phyloP scores from a whole-genome alignment of 2,888 invertebrate genomes.

The Aphodius granarius region DNA sequence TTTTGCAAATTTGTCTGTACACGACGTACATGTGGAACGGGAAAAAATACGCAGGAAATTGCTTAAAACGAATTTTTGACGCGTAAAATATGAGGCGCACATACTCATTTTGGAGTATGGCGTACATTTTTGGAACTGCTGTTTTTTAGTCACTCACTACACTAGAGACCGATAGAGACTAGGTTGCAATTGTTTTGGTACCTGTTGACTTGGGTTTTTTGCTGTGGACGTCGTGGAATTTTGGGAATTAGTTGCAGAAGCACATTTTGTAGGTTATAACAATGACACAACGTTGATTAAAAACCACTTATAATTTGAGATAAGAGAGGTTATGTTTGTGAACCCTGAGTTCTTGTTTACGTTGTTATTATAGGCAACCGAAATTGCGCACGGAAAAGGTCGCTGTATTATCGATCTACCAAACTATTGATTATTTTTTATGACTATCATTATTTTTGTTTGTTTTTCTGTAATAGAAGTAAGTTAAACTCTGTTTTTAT shows the following conservation, averaged over 20 bases:
- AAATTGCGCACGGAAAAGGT: background rate
- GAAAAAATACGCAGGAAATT: constrained; percentile 43
- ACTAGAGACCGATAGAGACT: too few relatives aligned
- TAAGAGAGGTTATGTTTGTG: constrained; percentile 14
- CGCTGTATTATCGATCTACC: background rate
- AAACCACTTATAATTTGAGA: background rate
- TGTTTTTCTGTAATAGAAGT: background rate
- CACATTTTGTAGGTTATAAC: background rate
- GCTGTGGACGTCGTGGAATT: background rate
- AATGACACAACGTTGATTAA: background rate
- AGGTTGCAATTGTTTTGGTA: background rate
- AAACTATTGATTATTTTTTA: background rate
- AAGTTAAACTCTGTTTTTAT: background rate
- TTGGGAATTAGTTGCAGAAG: background rate
- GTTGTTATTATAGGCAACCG: background rate
- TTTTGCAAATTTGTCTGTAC: constrained; percentile 42
- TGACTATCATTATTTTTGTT: background rate
- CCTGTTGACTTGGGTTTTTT: background rate
- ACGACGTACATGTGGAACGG: constrained; percentile 47
- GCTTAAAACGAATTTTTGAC: constrained; percentile 31
- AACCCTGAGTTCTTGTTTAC: background rate
- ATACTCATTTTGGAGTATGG: constrained; percentile 19
- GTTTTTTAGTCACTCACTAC: background rate
- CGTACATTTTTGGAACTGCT: constrained; percentile 15
- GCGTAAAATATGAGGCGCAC: constrained; percentile 26